These are phyloP conservation scores for Lithophane ornitopus DNA, from an alignment of 2,888 invertebrate genomes.

Conservation along the genomic window DNA sequence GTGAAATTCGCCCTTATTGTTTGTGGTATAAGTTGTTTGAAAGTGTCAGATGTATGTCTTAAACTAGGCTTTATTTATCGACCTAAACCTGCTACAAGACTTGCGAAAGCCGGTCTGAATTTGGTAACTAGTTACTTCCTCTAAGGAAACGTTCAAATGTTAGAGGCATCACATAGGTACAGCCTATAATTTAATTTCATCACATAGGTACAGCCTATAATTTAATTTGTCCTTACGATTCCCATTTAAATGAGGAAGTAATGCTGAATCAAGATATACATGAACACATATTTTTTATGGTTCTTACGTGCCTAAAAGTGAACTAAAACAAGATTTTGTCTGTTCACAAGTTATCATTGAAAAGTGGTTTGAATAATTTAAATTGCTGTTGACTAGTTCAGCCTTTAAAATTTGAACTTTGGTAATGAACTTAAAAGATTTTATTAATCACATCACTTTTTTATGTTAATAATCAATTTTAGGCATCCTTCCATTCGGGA, in stretches of 20 bases:
- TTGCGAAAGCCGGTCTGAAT: neutral
- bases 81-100: neutral
- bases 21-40: neutral
- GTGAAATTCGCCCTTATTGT: neutral
- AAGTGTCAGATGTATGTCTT: neutral
- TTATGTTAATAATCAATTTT: neutral
- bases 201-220: no score
- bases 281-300: neutral
- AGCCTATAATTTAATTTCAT: neutral
- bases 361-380: slow-evolving; percentile 16
- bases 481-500: neutral
- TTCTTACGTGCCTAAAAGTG: slow-evolving; percentile 18
- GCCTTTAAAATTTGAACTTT: slow-evolving; percentile 1
- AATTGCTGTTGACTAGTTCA: slow-evolving; percentile 2
- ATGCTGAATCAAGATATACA: neutral
- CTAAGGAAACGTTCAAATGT: neutral
- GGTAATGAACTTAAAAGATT: slow-evolving; percentile 15
- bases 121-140: neutral
- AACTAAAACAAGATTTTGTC: slow-evolving; percentile 17
- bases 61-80: neutral
- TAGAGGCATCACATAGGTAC: neutral
- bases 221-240: slow-evolving; percentile 5
- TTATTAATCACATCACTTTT: neutral
- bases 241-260: slow-evolving; percentile 32
- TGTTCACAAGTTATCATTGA: slow-evolving; percentile 12